These are phyloP conservation scores for Paralichthys olivaceus DNA, from an alignment of 2,113 vertebrate genomes.

Conservation along the genomic window DNA sequence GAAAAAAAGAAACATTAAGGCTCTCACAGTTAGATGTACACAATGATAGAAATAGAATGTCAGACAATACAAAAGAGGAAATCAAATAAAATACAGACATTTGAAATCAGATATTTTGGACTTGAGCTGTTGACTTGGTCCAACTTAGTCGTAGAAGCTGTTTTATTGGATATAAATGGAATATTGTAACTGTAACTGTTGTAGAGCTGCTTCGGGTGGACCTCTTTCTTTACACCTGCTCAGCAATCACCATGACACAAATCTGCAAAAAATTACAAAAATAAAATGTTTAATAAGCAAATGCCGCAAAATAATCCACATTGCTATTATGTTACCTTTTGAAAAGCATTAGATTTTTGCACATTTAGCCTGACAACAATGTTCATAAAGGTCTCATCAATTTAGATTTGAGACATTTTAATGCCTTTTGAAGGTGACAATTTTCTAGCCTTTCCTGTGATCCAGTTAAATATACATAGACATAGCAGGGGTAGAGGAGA, in stretches of 20 bases:
- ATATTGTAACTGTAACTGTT: slow-evolving; percentile 11
- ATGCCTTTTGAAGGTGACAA: too few relatives aligned
- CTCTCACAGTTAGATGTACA: slow-evolving; percentile 49
- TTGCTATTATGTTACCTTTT: not conserved
- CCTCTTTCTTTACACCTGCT: not conserved
- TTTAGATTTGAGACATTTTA: too few relatives aligned
- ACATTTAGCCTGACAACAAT: not conserved
- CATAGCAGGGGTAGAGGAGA: too few relatives aligned
- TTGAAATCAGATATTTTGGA: slow-evolving; percentile 13
- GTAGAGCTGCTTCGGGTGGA: slow-evolving; percentile 1
- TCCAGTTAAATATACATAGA: too few relatives aligned
- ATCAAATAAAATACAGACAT: slow-evolving; percentile 13
- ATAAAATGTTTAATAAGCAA: slow-evolving; percentile 70
- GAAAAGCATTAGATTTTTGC: too few relatives aligned
- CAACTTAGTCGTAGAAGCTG: not conserved
- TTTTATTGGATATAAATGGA: slow-evolving; percentile 29
- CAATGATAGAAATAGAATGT: slow-evolving; percentile 30
- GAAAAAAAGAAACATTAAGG: slow-evolving; percentile 19
- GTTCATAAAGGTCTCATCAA: not conserved
- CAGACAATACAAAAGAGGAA: slow-evolving; percentile 15
- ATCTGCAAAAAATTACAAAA: slow-evolving; percentile 57
- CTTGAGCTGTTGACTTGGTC: slow-evolving; percentile 9
- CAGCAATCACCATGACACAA: slow-evolving; percentile 49
- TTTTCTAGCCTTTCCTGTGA: too few relatives aligned
- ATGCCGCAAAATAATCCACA: slow-evolving; percentile 54